Percentiles rank a stretch among this genome's conserved stretches.
phyloP scores from a whole-genome alignment of 2,888 invertebrate genomes.

The Pachliopta kotzebuea region DNA sequence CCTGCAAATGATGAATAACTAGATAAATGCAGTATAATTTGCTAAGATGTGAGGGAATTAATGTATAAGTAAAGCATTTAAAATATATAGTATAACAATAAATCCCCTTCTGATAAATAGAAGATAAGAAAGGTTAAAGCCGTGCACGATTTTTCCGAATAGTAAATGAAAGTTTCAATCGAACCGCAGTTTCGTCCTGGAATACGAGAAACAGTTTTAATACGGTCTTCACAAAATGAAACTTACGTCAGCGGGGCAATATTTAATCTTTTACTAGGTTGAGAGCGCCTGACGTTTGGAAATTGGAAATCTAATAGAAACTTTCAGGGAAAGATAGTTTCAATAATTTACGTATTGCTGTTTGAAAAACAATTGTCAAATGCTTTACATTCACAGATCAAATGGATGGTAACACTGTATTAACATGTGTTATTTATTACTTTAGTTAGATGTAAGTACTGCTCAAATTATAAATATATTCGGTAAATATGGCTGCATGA shows the following conservation, averaged over 20 bases:
- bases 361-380: constrained; percentile 54
- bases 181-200: background rate
- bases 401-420: constrained; percentile 33
- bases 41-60: too few species aligned
- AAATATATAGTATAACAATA: too few species aligned
- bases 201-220: constrained; percentile 21
- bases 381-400: constrained; percentile 51
- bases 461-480: background rate
- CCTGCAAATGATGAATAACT: too few species aligned
- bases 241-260: constrained; percentile 28
- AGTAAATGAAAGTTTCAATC: background rate
- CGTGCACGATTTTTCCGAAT: background rate
- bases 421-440: too few species aligned
- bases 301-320: constrained; percentile 26
- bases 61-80: too few species aligned
- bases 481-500: background rate
- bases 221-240: constrained; percentile 21
- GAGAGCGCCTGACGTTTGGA: constrained; percentile 23
- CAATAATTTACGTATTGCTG: constrained; percentile 56
- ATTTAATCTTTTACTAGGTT: constrained; percentile 30
- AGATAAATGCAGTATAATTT: too few species aligned
- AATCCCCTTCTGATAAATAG: too few species aligned
- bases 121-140: background rate
- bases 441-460: constrained; percentile 36
- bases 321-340: constrained; percentile 36